phyloP scores from a whole-genome alignment of 1,140 invertebrate species.

The Meloidogyne chitwoodi region DNA sequence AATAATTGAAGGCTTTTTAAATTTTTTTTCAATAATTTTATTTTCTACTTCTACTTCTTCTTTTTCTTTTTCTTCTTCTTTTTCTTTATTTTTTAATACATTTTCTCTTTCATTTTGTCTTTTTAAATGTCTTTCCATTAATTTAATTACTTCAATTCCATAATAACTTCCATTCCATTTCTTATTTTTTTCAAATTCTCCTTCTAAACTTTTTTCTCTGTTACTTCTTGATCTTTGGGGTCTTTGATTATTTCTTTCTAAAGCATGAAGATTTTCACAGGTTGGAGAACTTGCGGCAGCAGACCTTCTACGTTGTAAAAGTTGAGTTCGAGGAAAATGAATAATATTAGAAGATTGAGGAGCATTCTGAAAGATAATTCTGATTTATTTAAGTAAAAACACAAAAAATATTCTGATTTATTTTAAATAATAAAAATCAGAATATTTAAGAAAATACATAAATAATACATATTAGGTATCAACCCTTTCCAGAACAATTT shows the following conservation, averaged over 20 bases:
- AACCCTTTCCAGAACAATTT: no score
- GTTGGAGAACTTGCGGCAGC: not conserved
- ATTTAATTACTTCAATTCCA: slow-evolving; percentile 4
- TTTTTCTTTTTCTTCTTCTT: no score
- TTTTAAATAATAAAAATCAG: no score
- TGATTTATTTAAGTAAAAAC: not conserved
- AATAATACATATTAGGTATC: no score
- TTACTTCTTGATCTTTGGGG: not conserved
- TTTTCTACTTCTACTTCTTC: no score
- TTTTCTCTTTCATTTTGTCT: not conserved
- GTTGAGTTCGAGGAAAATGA: slow-evolving; percentile 11
- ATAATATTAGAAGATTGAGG: not conserved
- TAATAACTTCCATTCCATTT: slow-evolving; percentile 5
- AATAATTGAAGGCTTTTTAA: not conserved
- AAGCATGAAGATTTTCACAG: not conserved
- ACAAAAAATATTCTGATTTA: no score
- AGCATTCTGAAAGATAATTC: not conserved
- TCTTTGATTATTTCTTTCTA: not conserved
- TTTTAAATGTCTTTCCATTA: not conserved
- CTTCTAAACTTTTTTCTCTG: not conserved
- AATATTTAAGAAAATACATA: no score
- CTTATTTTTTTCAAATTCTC: not conserved
- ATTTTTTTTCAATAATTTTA: not conserved
- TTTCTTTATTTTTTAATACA: not conserved
- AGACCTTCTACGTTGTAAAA: not conserved